Base-by-base conservation (phyloP, 2,797 vertebrate species). In the Melanotaenia nigrans region DNA sequence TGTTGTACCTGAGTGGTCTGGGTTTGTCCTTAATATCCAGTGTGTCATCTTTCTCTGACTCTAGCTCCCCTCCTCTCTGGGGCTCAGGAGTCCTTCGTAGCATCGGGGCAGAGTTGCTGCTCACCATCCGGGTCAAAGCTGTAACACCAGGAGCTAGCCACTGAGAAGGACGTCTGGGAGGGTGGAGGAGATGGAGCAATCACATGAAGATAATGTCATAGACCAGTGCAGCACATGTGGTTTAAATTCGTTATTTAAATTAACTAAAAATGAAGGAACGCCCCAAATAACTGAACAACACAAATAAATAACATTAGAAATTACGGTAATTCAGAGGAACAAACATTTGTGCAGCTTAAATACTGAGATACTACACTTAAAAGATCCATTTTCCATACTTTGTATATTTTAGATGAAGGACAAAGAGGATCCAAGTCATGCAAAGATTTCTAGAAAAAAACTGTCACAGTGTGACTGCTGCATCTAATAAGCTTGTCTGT, bases 111-210 rank as follows among this genome's bases (percentile, higher is more conserved):
- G 92, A 93, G 70, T 65, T 91, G 88, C 90, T 90, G 87, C 91
- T 94, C 82, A 93, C 91, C 74, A 93, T 92, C 11, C 92, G 91
- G 54, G 90, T 92, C 80, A 97, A 77, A 30, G 94, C 91, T 0
- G 89, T 95, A 2, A 95, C 87, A 0, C 95, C 88, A 3, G 96
- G 96, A 32, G 95, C 85, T 58, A 99, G 89, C 98, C 98, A 99
- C 85, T 95, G 95, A 2, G 98, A 99, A 0, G 97, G 98, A 59
- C 96, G 96, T 81, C 97, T 98, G 75, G n/a, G 24, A 53, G 61
- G 58, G 38, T 16, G 30, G 32, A 8, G 18, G 28, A 12, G 64
- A 49, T n/a, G 7, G 11, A 61, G 7, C 22, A 56, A 28, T 35
- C 14, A 63, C 12, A 73, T 40, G 81, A 8, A 74, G 10, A 3